These are phyloP conservation scores for Brachyrhaphis roseni DNA, from an alignment of 2,797 vertebrate species.

Conservation along the genomic window DNA sequence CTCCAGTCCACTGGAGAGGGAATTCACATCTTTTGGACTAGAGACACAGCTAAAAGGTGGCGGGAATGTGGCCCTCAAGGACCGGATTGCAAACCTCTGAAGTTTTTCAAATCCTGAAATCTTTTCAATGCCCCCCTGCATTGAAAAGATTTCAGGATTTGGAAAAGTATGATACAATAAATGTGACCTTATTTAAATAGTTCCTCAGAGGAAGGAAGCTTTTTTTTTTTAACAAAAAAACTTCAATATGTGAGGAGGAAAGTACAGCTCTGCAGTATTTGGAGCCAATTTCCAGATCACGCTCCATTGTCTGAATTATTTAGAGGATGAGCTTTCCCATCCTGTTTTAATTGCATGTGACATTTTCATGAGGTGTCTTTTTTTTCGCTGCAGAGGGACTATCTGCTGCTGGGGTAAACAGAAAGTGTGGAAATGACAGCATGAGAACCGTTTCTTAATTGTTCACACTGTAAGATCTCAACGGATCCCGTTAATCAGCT, in stretches of 20 bases:
- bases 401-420: constrained; percentile 64
- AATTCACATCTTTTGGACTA: not conserved
- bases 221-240: not conserved
- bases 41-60: not conserved
- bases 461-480: not conserved
- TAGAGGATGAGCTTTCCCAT: constrained; percentile 61
- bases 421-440: constrained; percentile 49
- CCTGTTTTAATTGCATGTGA: constrained; percentile 79
- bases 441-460: not conserved
- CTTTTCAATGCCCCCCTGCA: too few relatives aligned
- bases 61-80: too few relatives aligned
- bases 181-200: not conserved
- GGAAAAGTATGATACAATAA: not conserved
- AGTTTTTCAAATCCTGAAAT: too few relatives aligned
- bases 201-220: not conserved
- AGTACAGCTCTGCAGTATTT: constrained; percentile 62
- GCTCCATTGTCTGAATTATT: constrained; percentile 79
- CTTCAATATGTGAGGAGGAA: constrained; percentile 21
- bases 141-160: not conserved
- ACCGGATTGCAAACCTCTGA: not conserved
- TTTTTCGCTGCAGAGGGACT: constrained; percentile 62
- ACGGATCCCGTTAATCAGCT: not conserved
- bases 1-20: too few relatives aligned
- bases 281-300: constrained; percentile 66
- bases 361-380: constrained; percentile 77